A percentile compares a stretch with the other conserved stretches of the same genome.
phyloP scores from a whole-genome alignment of 2,888 invertebrate genomes.

The Drosophila subquinaria region DNA sequence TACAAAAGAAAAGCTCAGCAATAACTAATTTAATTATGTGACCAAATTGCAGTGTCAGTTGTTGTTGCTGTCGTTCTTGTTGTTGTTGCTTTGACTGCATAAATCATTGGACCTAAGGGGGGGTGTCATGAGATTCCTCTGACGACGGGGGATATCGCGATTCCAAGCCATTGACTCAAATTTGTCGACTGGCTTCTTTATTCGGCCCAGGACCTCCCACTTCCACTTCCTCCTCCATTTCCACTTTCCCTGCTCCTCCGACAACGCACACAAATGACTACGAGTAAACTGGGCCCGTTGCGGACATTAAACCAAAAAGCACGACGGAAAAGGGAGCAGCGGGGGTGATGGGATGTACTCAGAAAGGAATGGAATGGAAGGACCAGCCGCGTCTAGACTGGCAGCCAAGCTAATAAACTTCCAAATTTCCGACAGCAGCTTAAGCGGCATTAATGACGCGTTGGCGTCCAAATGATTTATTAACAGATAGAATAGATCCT shows the following conservation, averaged over 20 bases:
- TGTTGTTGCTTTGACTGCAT: conserved; percentile 38
- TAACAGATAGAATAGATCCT: conserved; percentile 47
- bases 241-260: not conserved
- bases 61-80: conserved; percentile 31
- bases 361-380: not conserved
- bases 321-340: not conserved
- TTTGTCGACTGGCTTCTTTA: conserved; percentile 53
- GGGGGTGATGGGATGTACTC: conserved; percentile 1
- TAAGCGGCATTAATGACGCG: conserved; percentile 69
- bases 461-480: conserved; percentile 65
- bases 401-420: conserved; percentile 65
- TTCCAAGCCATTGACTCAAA: conserved; percentile 69
- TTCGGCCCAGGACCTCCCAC: not conserved
- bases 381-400: conserved; percentile 50
- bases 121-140: conserved; percentile 32
- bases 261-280: conserved; percentile 22
- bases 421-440: conserved; percentile 68
- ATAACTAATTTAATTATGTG: conserved; percentile 71
- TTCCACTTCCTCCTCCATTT: not conserved
- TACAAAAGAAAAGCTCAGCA: conserved; percentile 53
- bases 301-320: conserved; percentile 46
- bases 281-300: conserved; percentile 29
- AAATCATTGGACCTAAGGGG: conserved; percentile 47
- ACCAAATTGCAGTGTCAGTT: conserved; percentile 57
- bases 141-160: conserved; percentile 54